Base-by-base conservation (phyloP, 1,140 invertebrate genomes). In the Anastrepha ludens region DNA sequence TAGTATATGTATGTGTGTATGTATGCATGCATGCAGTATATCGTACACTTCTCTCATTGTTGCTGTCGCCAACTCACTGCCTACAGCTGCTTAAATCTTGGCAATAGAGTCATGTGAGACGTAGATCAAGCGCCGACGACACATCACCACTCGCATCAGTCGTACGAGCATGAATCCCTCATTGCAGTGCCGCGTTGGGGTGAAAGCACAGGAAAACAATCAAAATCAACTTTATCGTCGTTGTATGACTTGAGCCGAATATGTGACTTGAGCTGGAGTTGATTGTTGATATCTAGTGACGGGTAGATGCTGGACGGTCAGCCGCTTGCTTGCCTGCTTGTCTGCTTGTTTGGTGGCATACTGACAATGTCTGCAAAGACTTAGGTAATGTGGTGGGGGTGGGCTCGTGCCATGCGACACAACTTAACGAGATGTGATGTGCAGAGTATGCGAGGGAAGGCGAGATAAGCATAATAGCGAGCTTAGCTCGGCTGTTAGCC, bases 181-280 rank as follows among this genome's bases (percentile, higher is more conserved):
- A 62, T 62, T 62, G 13, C 60, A 15, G 15, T 3, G 70, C 44
- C 64, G 64, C 64, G 64, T 74, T 74, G 44, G 70, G 70, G 70
- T 74, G 44, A 74, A 74, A 74, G 44, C 70, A 74, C 41, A 50
- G 70, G 15, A 74, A 74, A 74, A 74, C 70, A 74, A 74, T 74
- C 70, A 74, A 50, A 74, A 74, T 47, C 39, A 74, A 74, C 70
- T 74, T 74, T 74, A 74, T 74, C 44, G 70, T 74, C 70, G 29
- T 74, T 47, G 39, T 47, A 74, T 47, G 70, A 39, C 70, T 39
- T 29, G 29, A 29, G 29, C 29, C 29, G 29, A 29, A 29, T 29
- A 29, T 29, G 29, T 50, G 70, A 74, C 70, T 74, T 74, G 70
- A 74, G 70, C 44, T 74, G 41, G 13, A 47, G 70, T n/a, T 44